Base-by-base conservation (phyloP, 2,888 invertebrate species). In the Thera britannica region DNA sequence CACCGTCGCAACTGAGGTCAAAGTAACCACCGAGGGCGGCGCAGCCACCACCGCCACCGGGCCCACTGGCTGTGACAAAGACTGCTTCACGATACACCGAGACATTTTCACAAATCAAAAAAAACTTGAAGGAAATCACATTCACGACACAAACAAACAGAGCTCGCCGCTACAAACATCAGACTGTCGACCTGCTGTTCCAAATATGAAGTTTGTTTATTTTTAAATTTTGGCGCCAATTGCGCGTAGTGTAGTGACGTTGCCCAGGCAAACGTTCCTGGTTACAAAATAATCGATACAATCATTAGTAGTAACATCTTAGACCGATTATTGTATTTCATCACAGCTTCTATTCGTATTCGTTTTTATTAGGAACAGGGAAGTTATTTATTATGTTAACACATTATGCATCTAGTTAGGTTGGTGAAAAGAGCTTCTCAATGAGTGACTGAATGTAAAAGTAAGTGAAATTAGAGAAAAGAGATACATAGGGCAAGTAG, bases 211-310 rank as follows among this genome's bases (percentile, higher is more conserved):
- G 88, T 86, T 91, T 90, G 90, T 87, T 92, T 93, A 92, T 92
- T 93, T 92, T 93, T 93, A 93, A 92, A 89, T 85, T 90, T 92
- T 92, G 92, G 91, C 91, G 92, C 90, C 88, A 89, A 85, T 83
- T 89, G 85, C 84, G 78, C 80, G 76, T 78, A 76, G 85, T 86
- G 76, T 78, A 76, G 85, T 86, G 86, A 88, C 84, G 86, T 77
- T 83, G 81, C 85, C 84, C 86, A 87, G 85, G 81, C 82, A 77
- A 82, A 80, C 77, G 75, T 78, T 83, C 80, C 75, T 81, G 78
- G 73, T 75, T 79, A 75, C 74, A 70, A 57, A 66, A 79, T 68
- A 73, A 79, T 78, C 75, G 75, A 72, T 67, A 74, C 67, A 67
- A 62, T 51, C 49, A 44, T 23, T 41, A 8, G 3, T 57, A 23